Evolutionary conservation across 2,113 vertebrate species (phyloP).

Genomic region (Blennius ocellaris): DNA sequence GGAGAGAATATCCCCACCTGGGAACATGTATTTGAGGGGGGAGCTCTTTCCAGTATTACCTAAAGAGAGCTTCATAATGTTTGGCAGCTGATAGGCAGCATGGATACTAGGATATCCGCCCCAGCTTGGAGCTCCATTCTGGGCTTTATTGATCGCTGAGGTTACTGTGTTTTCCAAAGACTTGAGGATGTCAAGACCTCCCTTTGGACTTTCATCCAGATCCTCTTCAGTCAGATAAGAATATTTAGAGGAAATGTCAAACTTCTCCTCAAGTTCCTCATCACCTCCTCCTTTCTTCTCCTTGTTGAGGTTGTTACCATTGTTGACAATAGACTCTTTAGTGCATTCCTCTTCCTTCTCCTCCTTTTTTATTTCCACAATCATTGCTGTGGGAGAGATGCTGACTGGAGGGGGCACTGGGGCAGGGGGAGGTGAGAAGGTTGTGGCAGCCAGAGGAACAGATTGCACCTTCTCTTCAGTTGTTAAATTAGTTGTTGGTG

Average conservation of each 20-base stretch:
- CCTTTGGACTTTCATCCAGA: conserved; percentile 96
- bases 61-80: conserved; percentile 97
- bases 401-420: conserved; percentile 89
- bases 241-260: conserved; percentile 95
- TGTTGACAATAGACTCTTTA: conserved; percentile 83
- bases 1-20: conserved; percentile 88
- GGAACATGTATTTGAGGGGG: conserved; percentile 91
- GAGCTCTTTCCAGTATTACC: conserved; percentile 91
- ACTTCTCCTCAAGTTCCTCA: conserved; percentile 91
- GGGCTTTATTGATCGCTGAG: conserved; percentile 98
- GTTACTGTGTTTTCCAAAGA: conserved; percentile 98
- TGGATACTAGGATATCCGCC: conserved; percentile 99
- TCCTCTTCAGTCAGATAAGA: conserved; percentile 97
- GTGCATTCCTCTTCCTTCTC: conserved; percentile 89
- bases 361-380: conserved; percentile 94
- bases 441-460: conserved; percentile 95
- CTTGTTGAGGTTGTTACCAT: conserved; percentile 81
- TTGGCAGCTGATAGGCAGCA: conserved; percentile 97
- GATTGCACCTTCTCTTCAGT: conserved; percentile 96
- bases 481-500: conserved; percentile 76
- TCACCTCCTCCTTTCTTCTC: conserved; percentile 88
- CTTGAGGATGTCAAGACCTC: conserved; percentile 96
- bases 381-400: conserved; percentile 86
- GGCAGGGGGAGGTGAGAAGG: conserved; percentile 93
- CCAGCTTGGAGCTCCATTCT: conserved; percentile 98